Percentiles rank a stretch among this genome's conserved stretches.
phyloP scores from a whole-genome alignment of 2,113 vertebrate genomes.

The Climacteris rufus region DNA sequence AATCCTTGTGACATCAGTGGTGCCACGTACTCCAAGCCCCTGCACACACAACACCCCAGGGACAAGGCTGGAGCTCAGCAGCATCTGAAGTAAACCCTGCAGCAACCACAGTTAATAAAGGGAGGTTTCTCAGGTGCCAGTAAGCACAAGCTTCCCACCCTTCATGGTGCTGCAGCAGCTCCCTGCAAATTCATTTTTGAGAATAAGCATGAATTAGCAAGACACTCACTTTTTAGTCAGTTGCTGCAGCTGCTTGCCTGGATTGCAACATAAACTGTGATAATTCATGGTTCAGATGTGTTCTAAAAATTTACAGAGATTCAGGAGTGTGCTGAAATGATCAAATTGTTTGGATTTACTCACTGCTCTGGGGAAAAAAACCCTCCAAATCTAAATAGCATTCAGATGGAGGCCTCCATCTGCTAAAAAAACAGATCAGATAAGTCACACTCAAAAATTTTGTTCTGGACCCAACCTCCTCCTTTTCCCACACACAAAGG shows the following conservation, averaged over 20 bases:
- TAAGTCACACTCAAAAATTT: background rate
- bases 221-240: background rate
- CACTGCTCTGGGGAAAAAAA: background rate
- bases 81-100: background rate
- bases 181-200: background rate
- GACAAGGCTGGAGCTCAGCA: no score
- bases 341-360: background rate
- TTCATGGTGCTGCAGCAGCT: background rate
- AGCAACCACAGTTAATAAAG: background rate
- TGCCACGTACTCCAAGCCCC: no score
- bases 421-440: background rate
- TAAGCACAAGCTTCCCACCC: background rate
- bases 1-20: background rate
- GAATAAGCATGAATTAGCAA: background rate
- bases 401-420: background rate
- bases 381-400: rapidly evolving
- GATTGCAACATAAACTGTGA: background rate
- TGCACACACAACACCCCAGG: background rate
- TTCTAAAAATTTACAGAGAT: background rate
- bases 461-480: background rate
- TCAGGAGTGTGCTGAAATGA: background rate
- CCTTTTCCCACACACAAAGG: rapidly evolving
- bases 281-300: background rate
- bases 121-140: background rate
- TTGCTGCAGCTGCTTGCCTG: background rate